These are phyloP conservation scores for Alectoris magna DNA, from an alignment of 2,797 vertebrate species.

Conservation along the genomic window DNA sequence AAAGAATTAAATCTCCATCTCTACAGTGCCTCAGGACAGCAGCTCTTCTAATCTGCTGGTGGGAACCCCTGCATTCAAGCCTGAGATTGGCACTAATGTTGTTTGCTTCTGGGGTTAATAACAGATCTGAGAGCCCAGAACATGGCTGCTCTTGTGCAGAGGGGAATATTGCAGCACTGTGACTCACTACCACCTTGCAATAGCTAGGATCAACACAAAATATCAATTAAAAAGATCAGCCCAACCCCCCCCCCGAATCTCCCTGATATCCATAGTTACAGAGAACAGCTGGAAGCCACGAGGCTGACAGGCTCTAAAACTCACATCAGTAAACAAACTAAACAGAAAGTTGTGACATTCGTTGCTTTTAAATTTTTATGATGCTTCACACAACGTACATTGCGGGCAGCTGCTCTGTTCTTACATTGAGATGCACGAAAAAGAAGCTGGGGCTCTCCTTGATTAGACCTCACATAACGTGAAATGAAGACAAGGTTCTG, in stretches of 20 bases:
- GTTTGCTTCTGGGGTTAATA: neutral
- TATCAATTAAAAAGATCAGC: neutral
- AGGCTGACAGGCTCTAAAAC: neutral
- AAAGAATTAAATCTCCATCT: neutral
- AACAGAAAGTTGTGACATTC: neutral
- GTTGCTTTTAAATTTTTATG: neutral
- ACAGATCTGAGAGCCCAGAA: neutral
- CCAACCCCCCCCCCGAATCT: neutral
- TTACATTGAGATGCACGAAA: neutral
- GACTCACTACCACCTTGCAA: slow-evolving; percentile 12
- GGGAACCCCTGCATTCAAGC: neutral
- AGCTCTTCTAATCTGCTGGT: neutral
- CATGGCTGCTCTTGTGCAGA: neutral
- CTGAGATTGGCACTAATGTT: neutral
- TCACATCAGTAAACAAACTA: neutral
- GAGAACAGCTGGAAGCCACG: neutral
- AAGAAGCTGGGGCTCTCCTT: neutral
- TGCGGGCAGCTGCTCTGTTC: neutral
- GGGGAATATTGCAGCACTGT: neutral
- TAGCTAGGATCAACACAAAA: neutral
- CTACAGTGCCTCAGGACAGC: neutral
- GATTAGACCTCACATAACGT: neutral
- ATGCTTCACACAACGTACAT: accelerated
- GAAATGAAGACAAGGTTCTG: neutral
- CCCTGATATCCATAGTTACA: neutral